phyloP scores from a whole-genome alignment of 2,797 vertebrate genomes.

The Chelidonichthys spinosus region DNA sequence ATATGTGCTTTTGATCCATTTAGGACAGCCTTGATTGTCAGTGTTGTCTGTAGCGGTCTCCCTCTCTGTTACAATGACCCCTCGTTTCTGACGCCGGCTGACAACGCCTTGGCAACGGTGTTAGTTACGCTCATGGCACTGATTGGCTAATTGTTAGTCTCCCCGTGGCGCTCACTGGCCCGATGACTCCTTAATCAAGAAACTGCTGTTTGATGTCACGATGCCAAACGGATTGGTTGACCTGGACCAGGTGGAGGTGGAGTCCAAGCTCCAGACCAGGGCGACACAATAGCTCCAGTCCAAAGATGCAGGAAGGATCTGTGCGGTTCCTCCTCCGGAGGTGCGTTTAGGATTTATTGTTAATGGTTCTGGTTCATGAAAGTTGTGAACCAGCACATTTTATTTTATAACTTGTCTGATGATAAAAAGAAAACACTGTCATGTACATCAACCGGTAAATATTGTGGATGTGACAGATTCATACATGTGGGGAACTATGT shows the following conservation, averaged over 20 bases:
- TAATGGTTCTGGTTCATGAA: neutral
- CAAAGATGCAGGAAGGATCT: neutral
- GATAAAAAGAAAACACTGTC: neutral
- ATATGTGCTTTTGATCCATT: too few species aligned
- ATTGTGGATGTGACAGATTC: neutral
- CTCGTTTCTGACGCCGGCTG: too few species aligned
- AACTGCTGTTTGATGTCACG: neutral
- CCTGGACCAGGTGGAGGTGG: too few species aligned
- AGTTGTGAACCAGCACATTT: neutral
- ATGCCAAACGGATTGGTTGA: neutral
- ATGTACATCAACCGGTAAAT: neutral
- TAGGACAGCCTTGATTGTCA: too few species aligned
- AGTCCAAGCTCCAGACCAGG: too few species aligned
- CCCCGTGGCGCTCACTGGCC: neutral
- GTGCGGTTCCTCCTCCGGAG: neutral
- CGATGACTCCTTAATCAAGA: neutral
- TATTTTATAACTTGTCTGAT: neutral
- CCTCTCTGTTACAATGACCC: too few species aligned
- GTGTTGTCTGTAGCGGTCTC: neutral
- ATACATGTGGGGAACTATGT: neutral
- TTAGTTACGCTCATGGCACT: neutral
- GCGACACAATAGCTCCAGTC: neutral
- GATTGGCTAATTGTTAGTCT: neutral
- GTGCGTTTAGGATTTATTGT: neutral
- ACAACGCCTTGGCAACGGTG: neutral